Evolutionary conservation across 37 sponge, comb jelly and placozoan species (phyloP).

Genomic region (Haliclona indistincta): DNA sequence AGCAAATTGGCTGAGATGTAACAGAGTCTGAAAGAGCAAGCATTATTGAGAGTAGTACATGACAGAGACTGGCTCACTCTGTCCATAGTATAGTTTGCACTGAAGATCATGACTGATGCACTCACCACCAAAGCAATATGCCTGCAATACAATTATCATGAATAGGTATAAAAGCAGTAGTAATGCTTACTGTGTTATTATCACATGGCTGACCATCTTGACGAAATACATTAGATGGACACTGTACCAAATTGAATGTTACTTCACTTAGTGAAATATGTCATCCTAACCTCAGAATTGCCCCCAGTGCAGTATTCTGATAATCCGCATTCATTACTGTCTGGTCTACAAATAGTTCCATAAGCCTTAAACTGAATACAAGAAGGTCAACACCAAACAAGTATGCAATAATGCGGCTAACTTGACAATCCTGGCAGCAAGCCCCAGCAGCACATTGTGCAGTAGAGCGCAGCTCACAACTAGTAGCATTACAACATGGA

Average conservation of each 20-base stretch:
- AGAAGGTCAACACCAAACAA: background rate
- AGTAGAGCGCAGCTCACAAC: constrained; percentile 54
- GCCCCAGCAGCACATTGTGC: constrained; percentile 63
- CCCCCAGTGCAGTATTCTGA: constrained; percentile 51
- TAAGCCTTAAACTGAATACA: constrained; percentile 7
- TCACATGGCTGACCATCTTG: constrained; percentile 50
- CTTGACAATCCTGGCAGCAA: constrained; percentile 39
- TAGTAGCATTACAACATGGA: constrained; percentile 76
- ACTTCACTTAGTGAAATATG: background rate
- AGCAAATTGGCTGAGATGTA: background rate
- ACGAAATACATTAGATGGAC: constrained; percentile 47
- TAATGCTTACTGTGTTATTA: constrained; percentile 9
- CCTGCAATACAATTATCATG: constrained; percentile 16
- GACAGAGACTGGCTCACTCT: background rate
- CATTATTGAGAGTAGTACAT: background rate
- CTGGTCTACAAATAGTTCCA: constrained; percentile 53
- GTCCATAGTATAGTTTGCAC: constrained; percentile 39
- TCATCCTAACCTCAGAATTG: constrained; percentile 16
- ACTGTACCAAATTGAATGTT: constrained; percentile 7
- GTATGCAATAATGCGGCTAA: constrained; percentile 1
- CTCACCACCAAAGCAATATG: constrained; percentile 59
- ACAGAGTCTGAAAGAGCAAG: background rate
- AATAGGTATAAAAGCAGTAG: background rate
- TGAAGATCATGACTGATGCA: constrained; percentile 36
- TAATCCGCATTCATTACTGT: constrained; percentile 47